phyloP scores from a whole-genome alignment of 2,797 vertebrate species.

The Hoplostethus mediterraneus region DNA sequence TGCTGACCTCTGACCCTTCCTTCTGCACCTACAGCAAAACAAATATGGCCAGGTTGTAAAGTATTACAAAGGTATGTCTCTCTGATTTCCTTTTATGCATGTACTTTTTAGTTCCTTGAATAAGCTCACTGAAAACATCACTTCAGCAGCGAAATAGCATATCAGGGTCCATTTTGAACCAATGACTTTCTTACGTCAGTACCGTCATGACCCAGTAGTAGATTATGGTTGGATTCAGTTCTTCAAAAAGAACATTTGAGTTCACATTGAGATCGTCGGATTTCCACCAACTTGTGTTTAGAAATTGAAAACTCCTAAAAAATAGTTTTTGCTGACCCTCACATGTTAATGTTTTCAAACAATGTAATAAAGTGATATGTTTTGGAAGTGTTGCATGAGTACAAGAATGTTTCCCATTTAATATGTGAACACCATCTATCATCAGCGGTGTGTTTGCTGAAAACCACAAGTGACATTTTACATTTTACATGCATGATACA shows the following conservation, averaged over 20 bases:
- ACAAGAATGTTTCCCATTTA: slow-evolving; percentile 1
- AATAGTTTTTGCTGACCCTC: slow-evolving; percentile 27
- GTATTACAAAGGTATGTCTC: slow-evolving; percentile 26
- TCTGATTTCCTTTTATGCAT: slow-evolving; percentile 40
- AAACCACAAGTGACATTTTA: not conserved
- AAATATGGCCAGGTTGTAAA: slow-evolving; percentile 23
- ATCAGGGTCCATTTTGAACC: slow-evolving; percentile 3
- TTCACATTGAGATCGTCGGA: not conserved
- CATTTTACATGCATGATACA: not conserved
- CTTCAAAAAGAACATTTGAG: slow-evolving; percentile 1
- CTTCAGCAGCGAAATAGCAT: not conserved
- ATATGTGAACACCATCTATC: not conserved
- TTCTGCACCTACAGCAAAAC: slow-evolving; percentile 12
- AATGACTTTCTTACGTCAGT: slow-evolving; percentile 7
- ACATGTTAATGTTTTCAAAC: slow-evolving; percentile 42
- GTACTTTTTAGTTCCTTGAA: slow-evolving; percentile 31
- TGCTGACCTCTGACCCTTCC: slow-evolving; percentile 2
- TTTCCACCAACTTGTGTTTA: not conserved
- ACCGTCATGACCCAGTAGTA: slow-evolving; percentile 27
- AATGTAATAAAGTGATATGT: slow-evolving; percentile 73
- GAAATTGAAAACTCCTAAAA: slow-evolving; percentile 9
- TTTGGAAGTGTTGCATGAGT: slow-evolving; percentile 57
- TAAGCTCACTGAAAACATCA: slow-evolving; percentile 42
- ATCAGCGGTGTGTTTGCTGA: too few relatives aligned
- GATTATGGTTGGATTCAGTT: slow-evolving; percentile 9